Evolutionary conservation across 2,113 vertebrate species (phyloP).

Genomic region (Recurvirostra avosetta): DNA sequence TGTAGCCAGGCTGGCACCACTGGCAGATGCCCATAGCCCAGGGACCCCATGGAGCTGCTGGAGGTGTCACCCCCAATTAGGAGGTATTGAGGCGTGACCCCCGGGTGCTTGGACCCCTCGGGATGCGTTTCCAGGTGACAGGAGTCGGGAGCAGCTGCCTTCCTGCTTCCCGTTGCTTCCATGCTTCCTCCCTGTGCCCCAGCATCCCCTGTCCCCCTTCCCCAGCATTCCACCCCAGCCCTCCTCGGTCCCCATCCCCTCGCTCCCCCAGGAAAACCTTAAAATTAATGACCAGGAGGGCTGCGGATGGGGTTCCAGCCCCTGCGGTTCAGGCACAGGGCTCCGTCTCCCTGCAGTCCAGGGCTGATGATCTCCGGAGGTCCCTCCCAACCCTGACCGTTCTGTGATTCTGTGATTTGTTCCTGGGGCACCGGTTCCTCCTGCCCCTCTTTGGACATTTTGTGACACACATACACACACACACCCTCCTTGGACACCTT

Average conservation of each 20-base stretch:
- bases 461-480: background rate
- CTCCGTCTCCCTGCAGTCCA: background rate
- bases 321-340: fast-evolving
- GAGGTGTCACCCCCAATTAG: background rate
- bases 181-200: background rate
- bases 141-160: fast-evolving
- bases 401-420: background rate
- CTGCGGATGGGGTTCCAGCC: background rate
- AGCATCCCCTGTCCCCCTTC: background rate
- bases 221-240: background rate
- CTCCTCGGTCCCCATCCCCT: background rate
- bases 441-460: background rate
- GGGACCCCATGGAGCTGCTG: background rate
- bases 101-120: fast-evolving
- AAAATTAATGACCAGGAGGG: background rate
- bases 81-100: background rate
- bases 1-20: background rate
- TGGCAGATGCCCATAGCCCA: background rate
- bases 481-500: fast-evolving
- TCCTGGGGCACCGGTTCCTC: background rate
- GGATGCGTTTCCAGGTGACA: background rate
- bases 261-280: background rate
- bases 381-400: too few species aligned
- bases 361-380: background rate
- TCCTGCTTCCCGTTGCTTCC: background rate